Percentiles rank a stretch among this genome's conserved stretches.
phyloP scores from a whole-genome alignment of 1,140 invertebrate species.

The Halictus rubicundus region DNA sequence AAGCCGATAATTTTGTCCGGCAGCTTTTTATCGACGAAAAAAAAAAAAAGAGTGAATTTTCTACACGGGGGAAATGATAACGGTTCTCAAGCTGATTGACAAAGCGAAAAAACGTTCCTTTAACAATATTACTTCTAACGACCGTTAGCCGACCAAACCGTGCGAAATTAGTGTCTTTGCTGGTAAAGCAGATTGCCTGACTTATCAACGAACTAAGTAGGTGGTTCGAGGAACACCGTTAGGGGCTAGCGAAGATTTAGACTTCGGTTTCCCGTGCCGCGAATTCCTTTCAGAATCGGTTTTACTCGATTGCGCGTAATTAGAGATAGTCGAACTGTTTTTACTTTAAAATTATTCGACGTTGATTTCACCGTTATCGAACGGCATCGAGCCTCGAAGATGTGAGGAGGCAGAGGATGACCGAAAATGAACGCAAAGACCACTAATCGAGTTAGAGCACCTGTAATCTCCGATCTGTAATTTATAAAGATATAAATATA shows the following conservation, averaged over 20 bases:
- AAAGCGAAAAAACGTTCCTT: neutral
- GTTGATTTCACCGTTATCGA: constrained; percentile 32
- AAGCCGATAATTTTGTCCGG: neutral
- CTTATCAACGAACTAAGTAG: neutral
- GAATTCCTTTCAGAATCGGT: no score
- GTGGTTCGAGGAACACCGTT: neutral
- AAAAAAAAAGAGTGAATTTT: neutral
- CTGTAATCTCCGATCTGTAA: constrained; percentile 40
- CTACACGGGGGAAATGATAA: neutral
- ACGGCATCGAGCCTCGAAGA: constrained; percentile 6
- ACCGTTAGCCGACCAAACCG: neutral
- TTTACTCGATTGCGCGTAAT: no score
- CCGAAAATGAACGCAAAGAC: no score
- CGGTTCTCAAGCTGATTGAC: no score
- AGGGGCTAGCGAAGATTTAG: neutral
- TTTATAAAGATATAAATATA: constrained; percentile 50
- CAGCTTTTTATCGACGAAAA: neutral
- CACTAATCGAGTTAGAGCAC: constrained; percentile 16
- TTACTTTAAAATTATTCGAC: no score
- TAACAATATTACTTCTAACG: neutral
- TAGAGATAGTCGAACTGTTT: no score
- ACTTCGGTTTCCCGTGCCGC: neutral
- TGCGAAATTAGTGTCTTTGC: neutral
- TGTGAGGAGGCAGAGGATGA: neutral
- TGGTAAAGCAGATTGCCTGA: no score